Conservation (phyloP, 35 echinoderm and acorn worm species). For the Anneissia japonica region DNA sequence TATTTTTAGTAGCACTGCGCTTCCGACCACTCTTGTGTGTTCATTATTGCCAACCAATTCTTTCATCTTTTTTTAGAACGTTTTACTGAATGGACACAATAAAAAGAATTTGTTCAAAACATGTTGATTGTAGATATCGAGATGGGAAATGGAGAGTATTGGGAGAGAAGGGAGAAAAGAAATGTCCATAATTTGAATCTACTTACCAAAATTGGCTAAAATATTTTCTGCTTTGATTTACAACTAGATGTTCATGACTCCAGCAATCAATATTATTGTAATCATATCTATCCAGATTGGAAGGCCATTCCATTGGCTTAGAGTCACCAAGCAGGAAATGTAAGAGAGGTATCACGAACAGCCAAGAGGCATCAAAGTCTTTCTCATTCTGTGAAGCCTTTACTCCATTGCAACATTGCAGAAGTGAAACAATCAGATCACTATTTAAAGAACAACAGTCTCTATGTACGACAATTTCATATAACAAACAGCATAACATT, state of each 20-base stretch:
- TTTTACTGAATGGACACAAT: too few species aligned
- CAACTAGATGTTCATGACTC: not conserved
- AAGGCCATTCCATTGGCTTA: not conserved
- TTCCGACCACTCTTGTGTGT: too few species aligned
- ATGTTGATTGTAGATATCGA: too few species aligned
- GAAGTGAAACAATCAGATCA: not conserved
- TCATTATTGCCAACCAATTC: too few species aligned
- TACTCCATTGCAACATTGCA: not conserved
- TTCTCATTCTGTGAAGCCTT: not conserved
- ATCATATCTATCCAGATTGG: not conserved
- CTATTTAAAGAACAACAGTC: not conserved
- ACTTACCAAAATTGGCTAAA: not conserved
- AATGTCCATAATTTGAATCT: too few species aligned
- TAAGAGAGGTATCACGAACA: not conserved
- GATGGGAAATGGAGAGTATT: too few species aligned
- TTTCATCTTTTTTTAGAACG: too few species aligned
- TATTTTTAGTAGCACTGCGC: too few species aligned
- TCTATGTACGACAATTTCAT: too few species aligned
- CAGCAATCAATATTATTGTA: not conserved
- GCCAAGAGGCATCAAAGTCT: not conserved
- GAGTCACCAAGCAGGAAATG: not conserved
- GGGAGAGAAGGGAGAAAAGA: too few species aligned
- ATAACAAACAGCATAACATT: too few species aligned
- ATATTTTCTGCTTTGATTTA: not conserved
- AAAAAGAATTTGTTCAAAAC: too few species aligned